These are phyloP conservation scores for Laothoe populi DNA, from an alignment of 2,888 invertebrate genomes.

Conservation along the genomic window DNA sequence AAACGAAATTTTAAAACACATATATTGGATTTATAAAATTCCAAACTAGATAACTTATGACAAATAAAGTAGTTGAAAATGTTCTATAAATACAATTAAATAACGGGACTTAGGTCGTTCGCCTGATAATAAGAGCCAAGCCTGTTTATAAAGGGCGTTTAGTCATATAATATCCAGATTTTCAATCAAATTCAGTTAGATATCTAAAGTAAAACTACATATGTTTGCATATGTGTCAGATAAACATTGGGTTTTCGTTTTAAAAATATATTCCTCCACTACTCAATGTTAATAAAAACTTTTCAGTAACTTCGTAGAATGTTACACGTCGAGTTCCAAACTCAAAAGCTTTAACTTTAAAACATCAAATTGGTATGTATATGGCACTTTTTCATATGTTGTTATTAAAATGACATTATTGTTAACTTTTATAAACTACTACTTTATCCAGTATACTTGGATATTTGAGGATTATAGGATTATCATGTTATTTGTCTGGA, in stretches of 20 bases:
- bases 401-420: not conserved
- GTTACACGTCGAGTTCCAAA: not conserved
- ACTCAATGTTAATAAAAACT: slow-evolving; percentile 18
- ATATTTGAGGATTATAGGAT: not conserved
- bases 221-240: not conserved
- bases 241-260: not conserved
- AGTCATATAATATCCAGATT: not conserved
- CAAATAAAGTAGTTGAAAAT: too few relatives aligned
- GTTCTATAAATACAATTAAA: too few relatives aligned
- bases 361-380: slow-evolving; percentile 1
- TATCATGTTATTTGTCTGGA: too few relatives aligned
- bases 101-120: too few relatives aligned
- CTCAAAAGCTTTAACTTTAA: not conserved
- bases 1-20: too few relatives aligned
- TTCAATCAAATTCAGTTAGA: not conserved
- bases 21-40: too few relatives aligned
- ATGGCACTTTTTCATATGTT: not conserved
- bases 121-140: too few relatives aligned
- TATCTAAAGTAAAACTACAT: not conserved
- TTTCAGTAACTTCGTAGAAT: slow-evolving; percentile 10
- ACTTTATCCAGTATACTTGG: not conserved
- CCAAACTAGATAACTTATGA: too few relatives aligned
- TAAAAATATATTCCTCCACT: slow-evolving; percentile 16
- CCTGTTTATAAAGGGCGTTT: too few relatives aligned
- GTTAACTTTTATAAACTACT: not conserved